These are phyloP conservation scores for Cosmia pyralina DNA, from an alignment of 2,888 invertebrate species.

Conservation along the genomic window DNA sequence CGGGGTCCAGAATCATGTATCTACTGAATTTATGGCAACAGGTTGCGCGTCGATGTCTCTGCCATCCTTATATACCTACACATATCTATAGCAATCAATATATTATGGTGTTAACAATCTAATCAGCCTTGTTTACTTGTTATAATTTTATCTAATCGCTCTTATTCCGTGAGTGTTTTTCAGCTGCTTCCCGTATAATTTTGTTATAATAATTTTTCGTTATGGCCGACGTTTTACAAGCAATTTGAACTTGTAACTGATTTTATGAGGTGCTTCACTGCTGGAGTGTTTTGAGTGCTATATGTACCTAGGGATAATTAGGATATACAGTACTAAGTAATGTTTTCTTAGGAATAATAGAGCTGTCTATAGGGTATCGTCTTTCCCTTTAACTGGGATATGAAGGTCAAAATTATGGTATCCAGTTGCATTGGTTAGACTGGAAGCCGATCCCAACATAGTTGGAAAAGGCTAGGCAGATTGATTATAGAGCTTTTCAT, in stretches of 20 bases:
- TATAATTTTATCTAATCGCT: constrained; percentile 46
- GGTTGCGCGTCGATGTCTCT: too few species aligned
- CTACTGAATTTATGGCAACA: too few species aligned
- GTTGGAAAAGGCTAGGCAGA: background rate
- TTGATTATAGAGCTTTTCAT: background rate
- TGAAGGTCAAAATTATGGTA: background rate
- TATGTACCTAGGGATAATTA: background rate
- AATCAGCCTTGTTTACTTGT: constrained; percentile 33
- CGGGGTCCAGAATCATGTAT: too few species aligned
- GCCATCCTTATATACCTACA: background rate
- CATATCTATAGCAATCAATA: constrained; percentile 34
- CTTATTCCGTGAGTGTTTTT: constrained; percentile 28
- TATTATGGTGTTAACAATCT: constrained; percentile 24
- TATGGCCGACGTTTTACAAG: constrained; percentile 11
- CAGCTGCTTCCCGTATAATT: constrained; percentile 14
- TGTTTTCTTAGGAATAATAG: background rate
- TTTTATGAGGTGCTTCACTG: background rate
- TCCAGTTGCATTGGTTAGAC: background rate
- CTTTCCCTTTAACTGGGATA: background rate
- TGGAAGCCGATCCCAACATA: background rate
- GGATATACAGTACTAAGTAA: background rate
- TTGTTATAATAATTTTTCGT: constrained; percentile 17
- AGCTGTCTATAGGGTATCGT: background rate
- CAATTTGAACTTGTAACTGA: constrained; percentile 2
- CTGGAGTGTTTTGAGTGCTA: background rate